phyloP scores from a whole-genome alignment of 1,140 invertebrate species.

The Trichogramma pretiosum region DNA sequence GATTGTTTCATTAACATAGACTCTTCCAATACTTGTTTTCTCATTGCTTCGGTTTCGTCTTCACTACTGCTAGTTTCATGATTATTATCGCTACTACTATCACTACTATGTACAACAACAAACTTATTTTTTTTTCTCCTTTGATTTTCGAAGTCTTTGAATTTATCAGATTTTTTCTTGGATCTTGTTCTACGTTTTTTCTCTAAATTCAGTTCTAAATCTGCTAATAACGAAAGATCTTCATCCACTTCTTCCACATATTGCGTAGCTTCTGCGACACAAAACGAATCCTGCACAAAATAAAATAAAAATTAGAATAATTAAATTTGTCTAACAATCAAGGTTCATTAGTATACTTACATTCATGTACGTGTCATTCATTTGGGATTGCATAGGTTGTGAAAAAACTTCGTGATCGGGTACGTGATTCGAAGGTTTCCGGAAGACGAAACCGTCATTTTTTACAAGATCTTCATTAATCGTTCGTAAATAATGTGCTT shows the following conservation, averaged over 20 bases:
- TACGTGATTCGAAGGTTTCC: conserved; percentile 14
- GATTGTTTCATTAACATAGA: conserved; percentile 6
- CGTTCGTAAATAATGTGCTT: conserved; percentile 52
- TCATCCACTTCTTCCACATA: not conserved
- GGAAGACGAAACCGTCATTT: conserved; percentile 25
- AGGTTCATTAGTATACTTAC: conserved; percentile 24
- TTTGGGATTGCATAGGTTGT: conserved; percentile 20
- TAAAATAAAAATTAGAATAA: conserved; percentile 2
- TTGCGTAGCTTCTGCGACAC: conserved; percentile 19
- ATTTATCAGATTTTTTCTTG: conserved; percentile 13
- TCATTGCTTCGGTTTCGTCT: conserved; percentile 26
- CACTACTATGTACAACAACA: conserved; percentile 6
- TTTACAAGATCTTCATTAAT: conserved; percentile 34
- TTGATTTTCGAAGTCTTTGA: conserved; percentile 12
- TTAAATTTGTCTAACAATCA: conserved; percentile 7
- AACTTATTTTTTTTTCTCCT: not conserved
- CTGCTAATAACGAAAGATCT: conserved; percentile 1
- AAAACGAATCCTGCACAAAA: conserved; percentile 32
- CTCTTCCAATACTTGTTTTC: conserved; percentile 22
- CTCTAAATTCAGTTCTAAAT: conserved; percentile 1
- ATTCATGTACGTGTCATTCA: conserved; percentile 30
- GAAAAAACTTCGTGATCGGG: conserved; percentile 30
- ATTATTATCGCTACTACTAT: conserved; percentile 5
- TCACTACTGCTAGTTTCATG: conserved; percentile 25
- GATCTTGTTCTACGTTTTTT: conserved; percentile 10